These are phyloP conservation scores for Limenitis camilla DNA, from an alignment of 2,888 invertebrate species.

Conservation along the genomic window DNA sequence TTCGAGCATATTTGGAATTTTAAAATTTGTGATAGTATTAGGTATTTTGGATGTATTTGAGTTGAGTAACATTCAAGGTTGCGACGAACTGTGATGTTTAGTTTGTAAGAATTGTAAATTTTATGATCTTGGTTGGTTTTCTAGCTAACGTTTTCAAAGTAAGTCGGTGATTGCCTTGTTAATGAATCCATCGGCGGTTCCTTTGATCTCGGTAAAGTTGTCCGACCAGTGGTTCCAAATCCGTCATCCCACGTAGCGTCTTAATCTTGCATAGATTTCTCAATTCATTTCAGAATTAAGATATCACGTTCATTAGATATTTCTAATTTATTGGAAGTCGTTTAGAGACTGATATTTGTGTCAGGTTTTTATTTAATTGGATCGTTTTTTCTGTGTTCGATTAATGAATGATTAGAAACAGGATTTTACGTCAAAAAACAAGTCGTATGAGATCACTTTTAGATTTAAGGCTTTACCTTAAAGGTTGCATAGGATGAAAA, in stretches of 20 bases:
- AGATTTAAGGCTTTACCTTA: neutral
- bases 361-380: constrained; percentile 45
- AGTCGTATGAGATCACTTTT: constrained; percentile 1
- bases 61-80: constrained; percentile 8
- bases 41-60: constrained; percentile 9
- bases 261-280: constrained; percentile 39
- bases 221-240: constrained; percentile 54
- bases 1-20: constrained; percentile 7
- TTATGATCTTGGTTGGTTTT: constrained; percentile 44
- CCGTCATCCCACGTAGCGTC: constrained; percentile 43
- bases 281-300: constrained; percentile 49
- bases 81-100: constrained; percentile 21
- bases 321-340: constrained; percentile 50
- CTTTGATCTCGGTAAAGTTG: constrained; percentile 57
- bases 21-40: neutral
- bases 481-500: neutral
- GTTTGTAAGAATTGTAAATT: constrained; percentile 36
- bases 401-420: constrained; percentile 21
- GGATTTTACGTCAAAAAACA: constrained; percentile 15
- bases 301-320: constrained; percentile 54
- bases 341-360: constrained; percentile 33
- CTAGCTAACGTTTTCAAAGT: constrained; percentile 47
- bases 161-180: constrained; percentile 67
- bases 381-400: constrained; percentile 31
- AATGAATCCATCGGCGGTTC: constrained; percentile 55